These are phyloP conservation scores for Campylorhamphus procurvoides DNA, from an alignment of 2,113 vertebrate genomes.

Conservation along the genomic window DNA sequence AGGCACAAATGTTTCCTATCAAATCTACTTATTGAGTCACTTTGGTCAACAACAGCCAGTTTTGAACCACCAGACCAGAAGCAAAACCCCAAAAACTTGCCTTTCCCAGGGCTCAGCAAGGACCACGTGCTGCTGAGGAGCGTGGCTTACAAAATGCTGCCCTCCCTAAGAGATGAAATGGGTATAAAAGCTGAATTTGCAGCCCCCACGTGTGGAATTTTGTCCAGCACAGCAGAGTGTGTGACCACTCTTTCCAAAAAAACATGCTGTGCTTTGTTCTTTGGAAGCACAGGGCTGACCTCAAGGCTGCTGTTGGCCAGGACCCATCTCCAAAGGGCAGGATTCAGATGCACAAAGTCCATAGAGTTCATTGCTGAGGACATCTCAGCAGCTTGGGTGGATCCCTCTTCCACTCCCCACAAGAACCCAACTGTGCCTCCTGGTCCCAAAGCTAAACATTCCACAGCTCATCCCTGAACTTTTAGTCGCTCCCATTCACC, in stretches of 20 bases:
- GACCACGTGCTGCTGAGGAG: neutral
- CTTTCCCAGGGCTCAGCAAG: neutral
- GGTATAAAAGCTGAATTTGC: neutral
- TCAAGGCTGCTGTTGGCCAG: accelerated
- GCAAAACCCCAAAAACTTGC: neutral
- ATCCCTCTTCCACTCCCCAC: neutral
- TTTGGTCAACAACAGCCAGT: neutral
- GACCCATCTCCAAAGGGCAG: too few species aligned
- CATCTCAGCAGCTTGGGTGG: neutral
- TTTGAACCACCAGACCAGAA: neutral
- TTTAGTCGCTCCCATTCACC: accelerated
- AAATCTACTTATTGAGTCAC: neutral
- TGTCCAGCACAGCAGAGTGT: accelerated
- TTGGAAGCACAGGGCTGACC: accelerated
- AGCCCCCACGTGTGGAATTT: neutral
- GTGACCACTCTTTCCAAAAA: accelerated
- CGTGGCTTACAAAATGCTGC: accelerated
- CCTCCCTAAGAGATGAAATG: neutral
- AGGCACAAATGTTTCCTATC: constrained; percentile 40
- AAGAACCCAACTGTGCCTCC: neutral
- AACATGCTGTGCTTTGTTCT: accelerated
- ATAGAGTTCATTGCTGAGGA: neutral
- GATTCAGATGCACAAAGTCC: too few species aligned
- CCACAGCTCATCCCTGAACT: neutral
- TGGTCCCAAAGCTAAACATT: neutral